Conservation (phyloP, 1,140 invertebrate genomes). For the Scaptomyza pallida region DNA sequence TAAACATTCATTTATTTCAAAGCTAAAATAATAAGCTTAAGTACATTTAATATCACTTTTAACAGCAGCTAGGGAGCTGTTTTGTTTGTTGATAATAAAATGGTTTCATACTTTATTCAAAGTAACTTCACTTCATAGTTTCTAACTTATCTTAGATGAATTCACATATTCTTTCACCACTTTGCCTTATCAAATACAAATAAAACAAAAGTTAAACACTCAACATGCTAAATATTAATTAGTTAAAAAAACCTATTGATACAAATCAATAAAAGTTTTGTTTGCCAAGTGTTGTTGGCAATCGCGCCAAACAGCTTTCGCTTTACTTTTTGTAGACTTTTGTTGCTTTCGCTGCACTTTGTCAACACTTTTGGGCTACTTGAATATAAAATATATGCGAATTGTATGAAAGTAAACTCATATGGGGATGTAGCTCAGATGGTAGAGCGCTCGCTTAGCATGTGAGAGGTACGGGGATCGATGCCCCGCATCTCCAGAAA, state of each 20-base stretch:
- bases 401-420: slow-evolving; percentile 12
- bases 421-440: slow-evolving; percentile 89
- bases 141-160: no score
- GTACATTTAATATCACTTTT: no score
- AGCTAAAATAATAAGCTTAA: no score
- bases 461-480: slow-evolving; percentile 93
- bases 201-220: neutral
- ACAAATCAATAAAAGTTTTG: slow-evolving; percentile 2
- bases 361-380: slow-evolving; percentile 42
- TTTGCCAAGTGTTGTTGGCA: neutral
- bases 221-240: neutral
- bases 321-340: slow-evolving; percentile 46
- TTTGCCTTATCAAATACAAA: neutral
- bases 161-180: no score
- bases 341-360: slow-evolving; percentile 62
- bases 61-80: no score
- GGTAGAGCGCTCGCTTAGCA: slow-evolving; percentile 94
- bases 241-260: neutral
- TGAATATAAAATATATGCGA: slow-evolving; percentile 1
- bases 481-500: slow-evolving; percentile 90
- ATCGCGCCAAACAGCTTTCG: slow-evolving; percentile 23
- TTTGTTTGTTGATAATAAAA: no score
- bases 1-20: no score
- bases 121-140: no score
- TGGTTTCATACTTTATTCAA: no score